These are phyloP conservation scores for Hydraecia micacea DNA, from an alignment of 2,888 invertebrate species.

Conservation along the genomic window DNA sequence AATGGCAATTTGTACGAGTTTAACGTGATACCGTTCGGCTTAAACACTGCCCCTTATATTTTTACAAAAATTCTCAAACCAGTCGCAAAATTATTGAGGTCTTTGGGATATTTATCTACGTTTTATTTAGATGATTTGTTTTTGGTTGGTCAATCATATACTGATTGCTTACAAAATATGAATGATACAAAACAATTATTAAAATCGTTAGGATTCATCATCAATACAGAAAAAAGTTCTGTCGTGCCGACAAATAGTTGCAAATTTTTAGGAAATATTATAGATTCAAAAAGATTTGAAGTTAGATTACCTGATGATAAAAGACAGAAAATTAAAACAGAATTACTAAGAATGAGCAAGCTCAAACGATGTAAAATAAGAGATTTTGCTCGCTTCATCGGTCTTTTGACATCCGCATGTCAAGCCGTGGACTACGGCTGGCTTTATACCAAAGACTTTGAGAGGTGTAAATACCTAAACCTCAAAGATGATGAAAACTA, in stretches of 20 bases:
- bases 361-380: background rate
- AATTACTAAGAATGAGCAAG: background rate
- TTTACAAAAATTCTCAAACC: too few species aligned
- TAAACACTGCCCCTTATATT: too few species aligned
- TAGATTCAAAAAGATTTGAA: background rate
- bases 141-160: too few species aligned
- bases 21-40: background rate
- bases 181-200: too few species aligned
- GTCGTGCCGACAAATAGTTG: background rate
- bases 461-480: background rate
- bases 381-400: background rate
- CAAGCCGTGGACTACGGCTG: background rate
- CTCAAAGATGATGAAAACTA: background rate
- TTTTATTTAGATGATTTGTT: too few species aligned
- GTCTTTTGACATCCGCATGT: background rate
- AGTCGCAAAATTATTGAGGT: too few species aligned
- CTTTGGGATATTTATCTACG: too few species aligned
- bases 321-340: background rate
- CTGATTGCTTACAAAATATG: too few species aligned
- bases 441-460: background rate
- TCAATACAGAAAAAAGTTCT: too few species aligned
- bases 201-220: too few species aligned
- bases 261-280: background rate
- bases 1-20: background rate
- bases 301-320: background rate